These are phyloP conservation scores for Odiellus spinosus DNA, from an alignment of 2,888 invertebrate species.

Conservation along the genomic window DNA sequence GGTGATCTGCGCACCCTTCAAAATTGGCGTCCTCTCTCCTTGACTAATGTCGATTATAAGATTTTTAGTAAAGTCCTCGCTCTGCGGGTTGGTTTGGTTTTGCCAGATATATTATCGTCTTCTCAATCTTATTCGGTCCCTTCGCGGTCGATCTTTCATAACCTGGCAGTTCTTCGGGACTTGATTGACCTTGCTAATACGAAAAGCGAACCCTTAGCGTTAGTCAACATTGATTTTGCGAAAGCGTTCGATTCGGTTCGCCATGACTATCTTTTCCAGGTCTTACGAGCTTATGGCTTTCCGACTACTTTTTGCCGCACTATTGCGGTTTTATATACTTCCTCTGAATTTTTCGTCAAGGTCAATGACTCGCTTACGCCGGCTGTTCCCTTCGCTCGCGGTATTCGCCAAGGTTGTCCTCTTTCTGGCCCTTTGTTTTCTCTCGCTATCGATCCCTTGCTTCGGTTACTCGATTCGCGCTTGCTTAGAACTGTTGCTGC, in stretches of 20 bases:
- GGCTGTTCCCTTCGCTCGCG: constrained; percentile 17
- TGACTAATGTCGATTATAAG: constrained; percentile 18
- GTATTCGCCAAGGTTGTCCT: constrained; percentile 27
- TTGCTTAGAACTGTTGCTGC: too few species aligned
- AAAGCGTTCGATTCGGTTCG: constrained; percentile 30
- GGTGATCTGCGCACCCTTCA: not conserved
- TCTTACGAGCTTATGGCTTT: not conserved
- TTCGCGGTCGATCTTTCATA: constrained; percentile 18
- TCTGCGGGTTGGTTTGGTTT: constrained; percentile 12
- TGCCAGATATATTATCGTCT: constrained; percentile 7
- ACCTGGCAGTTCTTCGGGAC: constrained; percentile 11
- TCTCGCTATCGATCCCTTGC: constrained; percentile 23
- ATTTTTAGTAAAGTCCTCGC: constrained; percentile 18
- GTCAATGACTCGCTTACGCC: constrained; percentile 14
- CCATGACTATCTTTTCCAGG: constrained; percentile 17
- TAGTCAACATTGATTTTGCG: constrained; percentile 28
- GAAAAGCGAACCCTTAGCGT: constrained; percentile 9
- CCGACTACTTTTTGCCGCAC: constrained; percentile 4
- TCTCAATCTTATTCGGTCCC: constrained; percentile 29
- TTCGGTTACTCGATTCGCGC: not conserved
- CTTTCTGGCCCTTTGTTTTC: constrained; percentile 27
- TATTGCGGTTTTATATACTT: constrained; percentile 16
- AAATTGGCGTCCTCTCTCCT: constrained; percentile 23
- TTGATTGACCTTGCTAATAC: constrained; percentile 9
- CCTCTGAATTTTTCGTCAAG: constrained; percentile 15